Conservation (phyloP, 1,140 invertebrate genomes). For the Aphis craccivora region DNA sequence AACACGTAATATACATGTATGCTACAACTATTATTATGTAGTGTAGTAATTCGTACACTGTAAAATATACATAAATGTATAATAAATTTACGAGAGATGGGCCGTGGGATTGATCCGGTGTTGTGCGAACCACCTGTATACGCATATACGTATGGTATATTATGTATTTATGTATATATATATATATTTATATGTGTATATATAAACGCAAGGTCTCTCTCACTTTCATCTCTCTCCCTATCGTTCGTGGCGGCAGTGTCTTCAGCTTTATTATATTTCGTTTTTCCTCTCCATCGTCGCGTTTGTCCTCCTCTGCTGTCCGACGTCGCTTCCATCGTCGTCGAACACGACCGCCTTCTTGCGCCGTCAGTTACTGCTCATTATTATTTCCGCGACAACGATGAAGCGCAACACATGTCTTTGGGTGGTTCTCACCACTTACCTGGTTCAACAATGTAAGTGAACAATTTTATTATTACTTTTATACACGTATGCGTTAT, state of each 20-base stretch:
- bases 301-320: background rate
- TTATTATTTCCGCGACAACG: constrained; percentile 50
- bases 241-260: background rate
- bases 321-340: background rate
- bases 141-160: background rate
- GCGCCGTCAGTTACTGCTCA: background rate
- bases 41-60: background rate
- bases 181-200: background rate
- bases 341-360: constrained; percentile 22
- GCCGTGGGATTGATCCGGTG: background rate
- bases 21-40: background rate
- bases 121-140: constrained; percentile 12
- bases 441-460: constrained; percentile 51
- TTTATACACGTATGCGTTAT: background rate
- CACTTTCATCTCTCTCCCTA: constrained; percentile 29
- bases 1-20: background rate
- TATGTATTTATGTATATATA: background rate
- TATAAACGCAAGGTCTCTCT: constrained; percentile 28
- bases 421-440: constrained; percentile 53
- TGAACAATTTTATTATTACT: constrained; percentile 18
- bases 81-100: constrained; percentile 24
- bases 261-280: constrained; percentile 22
- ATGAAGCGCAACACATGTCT: constrained; percentile 57
- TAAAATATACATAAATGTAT: background rate
- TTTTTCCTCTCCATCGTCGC: constrained; percentile 33